Base-by-base conservation (phyloP, 2,888 invertebrate species). In the Perithous albicinctus region DNA sequence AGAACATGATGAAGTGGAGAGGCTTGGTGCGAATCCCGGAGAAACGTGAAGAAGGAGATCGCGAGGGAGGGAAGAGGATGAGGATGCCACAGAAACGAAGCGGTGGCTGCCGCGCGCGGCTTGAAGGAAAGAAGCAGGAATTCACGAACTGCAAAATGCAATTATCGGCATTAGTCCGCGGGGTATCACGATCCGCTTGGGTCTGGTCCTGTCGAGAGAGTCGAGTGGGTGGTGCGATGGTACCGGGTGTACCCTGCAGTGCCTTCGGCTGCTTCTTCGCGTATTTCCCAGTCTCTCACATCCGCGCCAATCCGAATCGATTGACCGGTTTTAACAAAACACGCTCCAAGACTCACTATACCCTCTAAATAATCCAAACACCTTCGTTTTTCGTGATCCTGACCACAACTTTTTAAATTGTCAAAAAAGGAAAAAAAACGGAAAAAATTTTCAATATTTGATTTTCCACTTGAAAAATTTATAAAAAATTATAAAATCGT, bases 61-160 rank as follows among this genome's bases (percentile, higher is more conserved):
- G 48, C 75, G 35, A 8, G 10, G 41, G 66, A 41, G 43, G 70
- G 63, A 56, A 74, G 75, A 74, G 38, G 74, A n/a, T n/a, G n/a
- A n/a, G n/a, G n/a, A n/a, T n/a, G n/a, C n/a, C 43, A 84, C 74
- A 79, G 85, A 83, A 85, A 83, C 72, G 76, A 78, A 85, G 84
- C 75, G 80, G 84, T 46, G 78, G 78, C 78, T 82, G 82, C 78
- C 64, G 74, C 70, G 56, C 74, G 83, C 84, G 86, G 86, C 85
- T 84, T 85, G 86, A 88, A 87, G 88, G 86, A 87, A 89, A 87
- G 88, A 85, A 90, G 89, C 85, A 89, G 89, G 89, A 91, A 91
- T 91, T 91, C 91, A 90, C 91, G 90, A 91, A 91, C 91, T 90
- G 90, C 91, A 91, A 91, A 91, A 91, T 88, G 91, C 91, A 91